phyloP scores from a whole-genome alignment of 2,113 vertebrate genomes.

The Megalops atlanticus region DNA sequence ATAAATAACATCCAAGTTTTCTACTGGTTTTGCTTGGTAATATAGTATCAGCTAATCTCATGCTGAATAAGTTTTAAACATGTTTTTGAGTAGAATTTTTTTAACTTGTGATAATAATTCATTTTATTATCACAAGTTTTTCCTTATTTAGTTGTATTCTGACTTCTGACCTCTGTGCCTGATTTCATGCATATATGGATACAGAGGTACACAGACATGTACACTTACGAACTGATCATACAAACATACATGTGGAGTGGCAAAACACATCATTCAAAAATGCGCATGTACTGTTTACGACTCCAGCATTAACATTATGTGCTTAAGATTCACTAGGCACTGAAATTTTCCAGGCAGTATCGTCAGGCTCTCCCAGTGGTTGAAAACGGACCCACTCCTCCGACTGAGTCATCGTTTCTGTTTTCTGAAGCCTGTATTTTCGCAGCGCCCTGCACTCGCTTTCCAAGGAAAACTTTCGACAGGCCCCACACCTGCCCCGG shows the following conservation, averaged over 20 bases:
- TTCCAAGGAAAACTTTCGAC: conserved; percentile 70
- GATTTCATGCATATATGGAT: too few species aligned
- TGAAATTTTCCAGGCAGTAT: conserved; percentile 56
- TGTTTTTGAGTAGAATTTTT: too few species aligned
- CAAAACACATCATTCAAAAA: not conserved
- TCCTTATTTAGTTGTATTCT: not conserved
- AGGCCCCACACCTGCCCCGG: conserved; percentile 48
- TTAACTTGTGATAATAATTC: too few species aligned
- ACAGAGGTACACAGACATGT: too few species aligned
- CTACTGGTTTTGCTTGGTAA: too few species aligned
- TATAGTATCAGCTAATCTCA: too few species aligned
- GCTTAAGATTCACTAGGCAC: conserved; percentile 33
- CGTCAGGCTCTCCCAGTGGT: conserved; percentile 60
- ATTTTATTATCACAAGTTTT: not conserved
- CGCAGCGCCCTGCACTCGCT: conserved; percentile 26
- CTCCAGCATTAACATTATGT: not conserved
- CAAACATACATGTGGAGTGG: too few species aligned
- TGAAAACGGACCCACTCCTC: conserved; percentile 58
- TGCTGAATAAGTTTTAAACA: too few species aligned
- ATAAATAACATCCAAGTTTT: too few species aligned
- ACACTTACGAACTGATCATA: too few species aligned
- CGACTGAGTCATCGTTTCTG: conserved; percentile 72
- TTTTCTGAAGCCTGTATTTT: conserved; percentile 34
- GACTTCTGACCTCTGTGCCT: too few species aligned
- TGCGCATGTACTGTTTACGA: not conserved